Evolutionary conservation across 2,888 invertebrate genomes (phyloP).

Genomic region (Heliconius aoede): DNA sequence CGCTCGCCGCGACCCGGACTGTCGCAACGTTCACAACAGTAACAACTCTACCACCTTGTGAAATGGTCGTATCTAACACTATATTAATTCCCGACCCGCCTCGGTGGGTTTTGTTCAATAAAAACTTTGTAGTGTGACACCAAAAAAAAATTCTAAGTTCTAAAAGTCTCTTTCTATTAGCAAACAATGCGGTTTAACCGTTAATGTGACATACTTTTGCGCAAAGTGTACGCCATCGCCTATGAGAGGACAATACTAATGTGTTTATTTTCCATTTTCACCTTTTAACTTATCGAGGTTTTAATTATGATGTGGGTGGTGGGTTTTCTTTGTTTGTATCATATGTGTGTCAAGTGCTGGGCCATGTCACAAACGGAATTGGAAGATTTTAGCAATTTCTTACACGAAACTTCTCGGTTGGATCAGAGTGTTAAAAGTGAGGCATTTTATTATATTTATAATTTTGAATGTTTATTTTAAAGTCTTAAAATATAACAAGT

Average conservation of each 20-base stretch:
- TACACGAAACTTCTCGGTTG: constrained; percentile 72
- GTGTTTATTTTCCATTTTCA: constrained; percentile 50
- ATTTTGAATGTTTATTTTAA: not conserved
- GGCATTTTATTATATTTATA: constrained; percentile 47
- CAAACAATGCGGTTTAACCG: constrained; percentile 57
- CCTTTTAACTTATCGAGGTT: constrained; percentile 31
- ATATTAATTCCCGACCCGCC: constrained; percentile 77
- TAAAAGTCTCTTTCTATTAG: constrained; percentile 25
- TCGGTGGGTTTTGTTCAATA: constrained; percentile 74
- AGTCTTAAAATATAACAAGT: not conserved
- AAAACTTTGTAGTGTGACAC: constrained; percentile 63
- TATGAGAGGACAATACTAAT: constrained; percentile 53
- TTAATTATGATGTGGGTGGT: constrained; percentile 61
- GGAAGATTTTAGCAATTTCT: constrained; percentile 73
- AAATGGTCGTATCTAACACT: constrained; percentile 81
- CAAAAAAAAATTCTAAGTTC: constrained; percentile 50
- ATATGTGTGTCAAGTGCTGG: constrained; percentile 67
- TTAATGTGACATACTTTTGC: constrained; percentile 66
- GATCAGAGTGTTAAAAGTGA: constrained; percentile 77
- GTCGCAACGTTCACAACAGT: constrained; percentile 69
- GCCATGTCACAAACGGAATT: constrained; percentile 70
- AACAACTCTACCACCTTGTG: constrained; percentile 78
- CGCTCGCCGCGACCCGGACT: constrained; percentile 55
- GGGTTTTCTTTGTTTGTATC: constrained; percentile 59
- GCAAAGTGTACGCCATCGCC: constrained; percentile 53